Base-by-base conservation (phyloP, 1,140 invertebrate species). In the Drosophila lacteicornis region DNA sequence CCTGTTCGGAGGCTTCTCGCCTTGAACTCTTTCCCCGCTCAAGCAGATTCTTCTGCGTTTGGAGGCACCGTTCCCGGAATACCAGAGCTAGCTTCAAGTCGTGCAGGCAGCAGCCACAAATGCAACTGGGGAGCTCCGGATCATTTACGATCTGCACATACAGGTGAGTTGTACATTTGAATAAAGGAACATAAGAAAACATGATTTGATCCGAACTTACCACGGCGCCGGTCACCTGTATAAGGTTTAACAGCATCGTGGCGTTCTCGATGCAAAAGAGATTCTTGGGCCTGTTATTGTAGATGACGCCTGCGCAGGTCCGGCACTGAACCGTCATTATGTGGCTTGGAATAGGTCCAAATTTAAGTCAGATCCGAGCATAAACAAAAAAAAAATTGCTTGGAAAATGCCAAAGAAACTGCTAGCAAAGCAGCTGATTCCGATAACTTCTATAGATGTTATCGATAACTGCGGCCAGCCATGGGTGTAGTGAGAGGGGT, bases 91-190 rank as follows among this genome's bases (percentile, higher is more conserved):
- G 66, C 30, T 79, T 81, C 1, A 90, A 27, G 42, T 88, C 80
- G 11, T 79, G 55, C 9, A 84, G n/a, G 7, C 83, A 87, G 50
- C 84, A 83, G 13, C 47, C 83, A 9, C 83, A 87, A 33, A 88
- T 88, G n/a, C 56, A 79, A 2, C 49, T 67, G 11, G 83, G 83
- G 25, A 88, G 33, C 4, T 63, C 43, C 0, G 71, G 42, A 33
- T 77, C 36, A 17, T 61, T 69, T 15, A 38, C 4, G 0, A 90
- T 62, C 82, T 85, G 30, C 0, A 55, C 27, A 22, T 13, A 11
- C 15, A 53, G n/a, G 36, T 38, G 7, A 36, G 12, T 4, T 15
- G 19, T 13, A 40, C 1, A 13, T 19, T 33, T 12, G n/a, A 9
- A 25, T 15, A 1, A 4, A 4, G 12, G n/a, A 19, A 19, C 19